Conservation (phyloP, 2,797 vertebrate genomes). For the Argya squamiceps region DNA sequence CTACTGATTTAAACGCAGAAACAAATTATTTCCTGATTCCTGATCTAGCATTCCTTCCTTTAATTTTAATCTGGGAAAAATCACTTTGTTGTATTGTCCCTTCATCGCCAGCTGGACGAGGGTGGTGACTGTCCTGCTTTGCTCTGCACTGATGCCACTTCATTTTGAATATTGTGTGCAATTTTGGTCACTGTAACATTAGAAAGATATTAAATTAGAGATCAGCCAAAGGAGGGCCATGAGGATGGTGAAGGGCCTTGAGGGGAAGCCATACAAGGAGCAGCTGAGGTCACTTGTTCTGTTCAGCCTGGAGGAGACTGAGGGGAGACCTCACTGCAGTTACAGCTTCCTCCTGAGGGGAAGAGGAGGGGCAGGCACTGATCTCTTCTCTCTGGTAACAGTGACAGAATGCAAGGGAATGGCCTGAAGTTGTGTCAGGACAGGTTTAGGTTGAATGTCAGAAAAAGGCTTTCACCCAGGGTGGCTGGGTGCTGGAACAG, state of each 20-base stretch:
- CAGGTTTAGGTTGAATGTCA: not conserved
- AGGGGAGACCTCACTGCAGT: not conserved
- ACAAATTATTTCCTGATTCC: not conserved
- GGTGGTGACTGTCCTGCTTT: not conserved
- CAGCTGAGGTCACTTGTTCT: not conserved
- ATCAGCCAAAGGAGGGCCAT: not conserved
- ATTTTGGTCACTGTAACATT: not conserved
- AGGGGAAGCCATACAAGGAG: not conserved
- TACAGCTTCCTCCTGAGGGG: fast-evolving
- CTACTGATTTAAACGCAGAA: not conserved
- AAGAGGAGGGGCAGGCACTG: not conserved
- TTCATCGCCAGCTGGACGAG: fast-evolving
- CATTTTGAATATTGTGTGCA: no score
- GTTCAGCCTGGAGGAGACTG: not conserved
- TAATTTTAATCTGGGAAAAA: not conserved
- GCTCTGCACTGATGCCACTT: not conserved
- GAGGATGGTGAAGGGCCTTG: no score
- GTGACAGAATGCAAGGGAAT: fast-evolving
- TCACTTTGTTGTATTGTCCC: not conserved
- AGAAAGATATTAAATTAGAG: not conserved
- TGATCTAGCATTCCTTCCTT: not conserved
- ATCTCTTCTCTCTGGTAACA: not conserved
- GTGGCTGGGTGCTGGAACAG: not conserved
- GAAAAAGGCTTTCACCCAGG: fast-evolving
- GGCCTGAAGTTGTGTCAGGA: not conserved